A percentile compares a stretch with the other conserved stretches of the same genome.
Conservation (phyloP, 2,888 invertebrate genomes). For the Tanytarsus gracilentus region DNA sequence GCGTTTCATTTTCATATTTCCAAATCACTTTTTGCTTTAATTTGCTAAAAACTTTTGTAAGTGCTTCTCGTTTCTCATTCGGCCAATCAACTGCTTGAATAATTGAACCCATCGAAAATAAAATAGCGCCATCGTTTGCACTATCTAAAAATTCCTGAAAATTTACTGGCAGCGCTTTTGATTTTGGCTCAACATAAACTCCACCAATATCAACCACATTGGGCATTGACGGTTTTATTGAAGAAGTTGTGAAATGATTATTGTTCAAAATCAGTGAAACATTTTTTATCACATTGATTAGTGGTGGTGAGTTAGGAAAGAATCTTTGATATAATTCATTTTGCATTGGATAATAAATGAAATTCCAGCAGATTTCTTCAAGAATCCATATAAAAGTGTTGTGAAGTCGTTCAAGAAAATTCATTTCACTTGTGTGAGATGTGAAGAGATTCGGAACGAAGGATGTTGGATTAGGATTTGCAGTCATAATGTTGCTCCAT, state of each 20-base stretch:
- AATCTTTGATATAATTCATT: conserved; percentile 15
- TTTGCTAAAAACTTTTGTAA: conserved; percentile 21
- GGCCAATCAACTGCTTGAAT: conserved; percentile 22
- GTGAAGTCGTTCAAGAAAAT: conserved; percentile 32
- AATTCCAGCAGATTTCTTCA: conserved; percentile 33
- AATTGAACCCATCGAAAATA: conserved; percentile 37
- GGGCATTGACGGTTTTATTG: conserved; percentile 29
- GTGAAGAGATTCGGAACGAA: conserved; percentile 13
- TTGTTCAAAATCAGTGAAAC: conserved; percentile 30
- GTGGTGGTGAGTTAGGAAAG: conserved; percentile 11
- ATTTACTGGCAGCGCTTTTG: conserved; percentile 31
- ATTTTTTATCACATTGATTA: conserved; percentile 21
- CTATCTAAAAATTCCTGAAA: conserved; percentile 35
- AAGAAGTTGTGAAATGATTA: conserved; percentile 26
- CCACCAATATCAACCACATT: conserved; percentile 31
- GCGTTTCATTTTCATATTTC: conserved; percentile 41
- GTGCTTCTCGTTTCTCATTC: conserved; percentile 1
- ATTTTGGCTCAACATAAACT: conserved; percentile 11
- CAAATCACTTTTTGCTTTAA: conserved; percentile 40
- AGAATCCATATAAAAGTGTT: conserved; percentile 31
- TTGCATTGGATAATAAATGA: conserved; percentile 35
- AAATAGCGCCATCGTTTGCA: conserved; percentile 37
- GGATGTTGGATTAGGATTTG: conserved; percentile 33
- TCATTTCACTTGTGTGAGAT: conserved; percentile 32
- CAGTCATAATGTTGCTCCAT: conserved; percentile 29